Percentiles rank a stretch among this genome's conserved stretches.
Conservation (phyloP, 2,797 vertebrate genomes). For the Lepilemur ruficaudatus region DNA sequence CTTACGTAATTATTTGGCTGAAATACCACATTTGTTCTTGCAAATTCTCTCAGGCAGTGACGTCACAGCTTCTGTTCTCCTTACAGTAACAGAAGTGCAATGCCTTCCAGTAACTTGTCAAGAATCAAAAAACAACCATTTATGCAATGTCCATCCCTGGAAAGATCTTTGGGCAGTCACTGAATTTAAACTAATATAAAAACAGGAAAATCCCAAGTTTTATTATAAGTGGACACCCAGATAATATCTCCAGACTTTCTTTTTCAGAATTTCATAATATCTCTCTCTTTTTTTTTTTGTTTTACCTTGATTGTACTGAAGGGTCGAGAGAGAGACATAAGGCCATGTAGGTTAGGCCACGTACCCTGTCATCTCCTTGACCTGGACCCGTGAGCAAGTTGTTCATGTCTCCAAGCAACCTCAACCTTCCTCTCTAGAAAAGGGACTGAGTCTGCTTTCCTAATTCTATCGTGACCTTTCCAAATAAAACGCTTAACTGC, state of each 20-base stretch:
- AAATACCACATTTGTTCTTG: conserved; percentile 15
- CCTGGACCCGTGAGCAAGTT: not conserved
- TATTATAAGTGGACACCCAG: not conserved
- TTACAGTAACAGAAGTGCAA: conserved; percentile 13
- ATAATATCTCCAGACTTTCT: not conserved
- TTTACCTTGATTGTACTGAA: not conserved
- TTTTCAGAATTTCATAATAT: not conserved
- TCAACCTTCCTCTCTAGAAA: not conserved
- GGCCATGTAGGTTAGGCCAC: not conserved
- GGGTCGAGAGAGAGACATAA: not conserved
- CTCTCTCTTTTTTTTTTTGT: not conserved
- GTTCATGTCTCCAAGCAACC: not conserved
- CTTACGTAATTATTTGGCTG: conserved; percentile 25
- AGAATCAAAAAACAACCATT: not conserved
- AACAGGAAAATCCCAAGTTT: not conserved
- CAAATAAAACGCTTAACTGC: conserved; percentile 31
- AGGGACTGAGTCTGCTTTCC: not conserved
- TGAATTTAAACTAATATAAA: not conserved
- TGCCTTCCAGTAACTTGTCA: conserved; percentile 33
- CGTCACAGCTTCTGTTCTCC: conserved; percentile 16
- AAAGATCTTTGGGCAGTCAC: conserved; percentile 13
- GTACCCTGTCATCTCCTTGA: not conserved
- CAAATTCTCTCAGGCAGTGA: conserved; percentile 7
- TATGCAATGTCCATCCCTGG: not conserved
- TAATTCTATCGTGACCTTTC: not conserved